Percentiles rank a stretch among this genome's conserved stretches.
phyloP scores from a whole-genome alignment of 2,113 vertebrate species.

The Myrmophylax atrothorax region DNA sequence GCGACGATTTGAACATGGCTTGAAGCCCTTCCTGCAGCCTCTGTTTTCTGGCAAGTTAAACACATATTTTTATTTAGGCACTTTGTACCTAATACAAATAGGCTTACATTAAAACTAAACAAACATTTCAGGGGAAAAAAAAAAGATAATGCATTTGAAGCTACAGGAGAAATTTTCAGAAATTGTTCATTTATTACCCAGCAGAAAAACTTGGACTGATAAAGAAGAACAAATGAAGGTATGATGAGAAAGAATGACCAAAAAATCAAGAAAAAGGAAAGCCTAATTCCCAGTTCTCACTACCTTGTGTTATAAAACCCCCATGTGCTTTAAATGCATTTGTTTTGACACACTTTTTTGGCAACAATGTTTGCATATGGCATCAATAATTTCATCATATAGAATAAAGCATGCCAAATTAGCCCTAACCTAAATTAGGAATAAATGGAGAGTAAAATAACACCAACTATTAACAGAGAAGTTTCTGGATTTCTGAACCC shows the following conservation, averaged over 20 bases:
- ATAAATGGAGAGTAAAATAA: not conserved
- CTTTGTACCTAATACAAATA: not conserved
- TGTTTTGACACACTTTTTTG: not conserved
- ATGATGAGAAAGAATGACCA: not conserved
- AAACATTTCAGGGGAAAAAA: not conserved
- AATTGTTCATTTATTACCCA: not conserved
- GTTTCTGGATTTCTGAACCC: not conserved
- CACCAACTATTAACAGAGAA: not conserved
- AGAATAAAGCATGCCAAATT: not conserved
- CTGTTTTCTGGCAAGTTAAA: slow-evolving; percentile 84
- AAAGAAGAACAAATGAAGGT: not conserved
- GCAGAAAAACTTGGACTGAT: not conserved
- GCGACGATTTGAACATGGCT: slow-evolving; percentile 87
- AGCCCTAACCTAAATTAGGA: not conserved
- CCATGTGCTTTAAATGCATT: not conserved
- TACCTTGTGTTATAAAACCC: not conserved
- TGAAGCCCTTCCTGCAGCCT: slow-evolving; percentile 88
- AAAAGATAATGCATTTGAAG: not conserved
- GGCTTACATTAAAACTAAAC: not conserved
- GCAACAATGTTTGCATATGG: not conserved
- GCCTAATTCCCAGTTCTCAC: not conserved
- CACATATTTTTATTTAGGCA: not conserved
- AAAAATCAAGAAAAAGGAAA: not conserved
- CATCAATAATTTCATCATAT: not conserved
- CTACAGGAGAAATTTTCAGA: not conserved